Base-by-base conservation (phyloP, 53 echinoderm and acorn worm genomes). In the Holothuria leucospilota region DNA sequence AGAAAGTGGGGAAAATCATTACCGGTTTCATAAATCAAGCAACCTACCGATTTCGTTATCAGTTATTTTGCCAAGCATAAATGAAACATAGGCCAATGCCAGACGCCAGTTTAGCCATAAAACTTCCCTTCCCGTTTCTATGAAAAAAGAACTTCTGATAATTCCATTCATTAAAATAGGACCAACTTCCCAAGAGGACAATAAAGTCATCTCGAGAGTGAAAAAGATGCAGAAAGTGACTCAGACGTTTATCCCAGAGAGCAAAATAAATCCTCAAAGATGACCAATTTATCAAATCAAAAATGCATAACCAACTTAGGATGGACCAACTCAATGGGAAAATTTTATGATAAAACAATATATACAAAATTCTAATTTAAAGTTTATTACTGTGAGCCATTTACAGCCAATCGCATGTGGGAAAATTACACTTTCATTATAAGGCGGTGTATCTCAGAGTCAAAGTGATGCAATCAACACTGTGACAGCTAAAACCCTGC, bases 261-360 rank as follows among this genome's bases (percentile, higher is more conserved):
- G 49, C 52, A 52, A 49, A 49, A 75, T 75, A 49, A 75, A 51
- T n/a, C 52, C 52, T 51, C 49, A 51, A 49, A 51, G 26, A 75
- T 51, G 75, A 49, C 46, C 75, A 75, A 75, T 75, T 75, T 75
- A 75, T 75, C 75, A 75, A 75, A 75, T 75, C 75, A 75, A 75
- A 75, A 75, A 24, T 75, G 75, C 75, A 75, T 49, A 75, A 75
- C 21, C 72, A 75, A 75, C 49, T 23, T 23, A 34, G 38, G 40
- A 39, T 70, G 41, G 41, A 28, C 39, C 70, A 30, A 70, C 56
- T 56, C 56, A 56, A 56, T 7, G 56, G 4, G 56, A 56, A 56
- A 56, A 56, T 56, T 56, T 56, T 56, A 56, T 18, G 56, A 56
- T 18, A 56, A 56, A 56, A 56, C 56, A 56, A 18, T 56, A 56